Conservation (phyloP, 2,888 invertebrate species). For the Conistra vaccinii region DNA sequence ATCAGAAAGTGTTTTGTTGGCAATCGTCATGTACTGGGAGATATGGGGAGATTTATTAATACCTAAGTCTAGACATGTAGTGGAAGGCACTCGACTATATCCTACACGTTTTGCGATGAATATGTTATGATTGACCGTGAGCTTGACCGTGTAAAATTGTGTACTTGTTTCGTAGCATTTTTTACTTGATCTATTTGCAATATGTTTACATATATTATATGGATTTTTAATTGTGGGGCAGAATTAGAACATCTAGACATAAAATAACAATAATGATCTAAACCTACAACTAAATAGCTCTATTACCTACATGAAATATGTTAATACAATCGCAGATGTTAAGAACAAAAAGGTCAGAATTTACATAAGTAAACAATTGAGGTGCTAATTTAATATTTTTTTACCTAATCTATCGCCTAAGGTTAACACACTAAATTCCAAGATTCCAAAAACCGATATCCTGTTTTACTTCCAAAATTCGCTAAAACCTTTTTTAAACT, state of each 20-base stretch:
- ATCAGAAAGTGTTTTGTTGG: conserved; percentile 67
- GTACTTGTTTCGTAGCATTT: conserved; percentile 1
- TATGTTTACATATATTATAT: not conserved
- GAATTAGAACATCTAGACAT: not conserved
- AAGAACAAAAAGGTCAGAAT: conserved; percentile 14
- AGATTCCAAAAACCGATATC: not conserved
- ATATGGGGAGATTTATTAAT: conserved; percentile 59
- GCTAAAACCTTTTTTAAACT: conserved; percentile 43
- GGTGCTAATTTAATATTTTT: conserved; percentile 8
- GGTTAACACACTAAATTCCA: not conserved
- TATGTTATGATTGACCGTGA: conserved; percentile 48
- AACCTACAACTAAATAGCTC: not conserved
- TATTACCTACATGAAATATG: conserved; percentile 3
- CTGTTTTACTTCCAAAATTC: conserved; percentile 16
- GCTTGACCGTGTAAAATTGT: conserved; percentile 33
- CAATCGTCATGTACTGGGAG: conserved; percentile 57
- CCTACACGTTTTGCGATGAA: conserved; percentile 60
- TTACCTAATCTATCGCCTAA: not conserved
- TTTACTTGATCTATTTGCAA: conserved; percentile 9
- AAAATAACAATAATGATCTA: not conserved
- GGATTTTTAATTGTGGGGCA: not conserved
- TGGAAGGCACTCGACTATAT: conserved; percentile 40
- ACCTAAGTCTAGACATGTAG: conserved; percentile 32
- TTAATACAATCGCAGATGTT: conserved; percentile 4
- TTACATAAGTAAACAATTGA: conserved; percentile 19